Evolutionary conservation across 2,797 vertebrate genomes (phyloP).

Genomic region (Poecilia velifera): DNA sequence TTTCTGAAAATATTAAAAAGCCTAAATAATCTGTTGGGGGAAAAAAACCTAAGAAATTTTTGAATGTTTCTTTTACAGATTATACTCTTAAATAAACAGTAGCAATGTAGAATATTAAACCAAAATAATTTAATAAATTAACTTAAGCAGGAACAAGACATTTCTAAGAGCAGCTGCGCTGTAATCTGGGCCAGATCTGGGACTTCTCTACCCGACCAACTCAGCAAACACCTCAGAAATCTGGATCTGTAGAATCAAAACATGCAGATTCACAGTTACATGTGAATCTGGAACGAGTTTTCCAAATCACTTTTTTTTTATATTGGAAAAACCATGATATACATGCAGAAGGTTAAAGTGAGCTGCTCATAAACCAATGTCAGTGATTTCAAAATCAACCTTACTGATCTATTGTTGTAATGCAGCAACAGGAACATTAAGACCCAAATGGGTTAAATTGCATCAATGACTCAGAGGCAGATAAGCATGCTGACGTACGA

Average conservation of each 20-base stretch:
- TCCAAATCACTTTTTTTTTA: not conserved
- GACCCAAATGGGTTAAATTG: conserved; percentile 16
- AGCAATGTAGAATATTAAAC: not conserved
- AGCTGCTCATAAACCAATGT: not conserved
- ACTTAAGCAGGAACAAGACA: not conserved
- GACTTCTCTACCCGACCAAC: not conserved
- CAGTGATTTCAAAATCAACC: conserved; percentile 8
- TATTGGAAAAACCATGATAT: not conserved
- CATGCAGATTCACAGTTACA: not conserved
- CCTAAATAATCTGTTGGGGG: too few species aligned
- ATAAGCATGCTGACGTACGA: conserved; percentile 18
- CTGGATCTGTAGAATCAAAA: not conserved
- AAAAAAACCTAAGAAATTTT: not conserved
- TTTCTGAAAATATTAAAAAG: not conserved
- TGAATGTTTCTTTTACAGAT: not conserved
- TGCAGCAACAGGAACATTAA: conserved; percentile 17
- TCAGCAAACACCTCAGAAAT: not conserved
- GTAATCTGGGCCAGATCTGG: not conserved
- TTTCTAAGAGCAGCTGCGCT: not conserved
- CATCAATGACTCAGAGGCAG: conserved; percentile 27
- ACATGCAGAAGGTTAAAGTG: not conserved
- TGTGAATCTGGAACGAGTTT: not conserved
- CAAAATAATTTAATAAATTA: not conserved
- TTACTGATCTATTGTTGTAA: conserved; percentile 2
- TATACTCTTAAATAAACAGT: not conserved